These are phyloP conservation scores for Agriopis aurantiaria DNA, from an alignment of 2,888 invertebrate species.

Conservation along the genomic window DNA sequence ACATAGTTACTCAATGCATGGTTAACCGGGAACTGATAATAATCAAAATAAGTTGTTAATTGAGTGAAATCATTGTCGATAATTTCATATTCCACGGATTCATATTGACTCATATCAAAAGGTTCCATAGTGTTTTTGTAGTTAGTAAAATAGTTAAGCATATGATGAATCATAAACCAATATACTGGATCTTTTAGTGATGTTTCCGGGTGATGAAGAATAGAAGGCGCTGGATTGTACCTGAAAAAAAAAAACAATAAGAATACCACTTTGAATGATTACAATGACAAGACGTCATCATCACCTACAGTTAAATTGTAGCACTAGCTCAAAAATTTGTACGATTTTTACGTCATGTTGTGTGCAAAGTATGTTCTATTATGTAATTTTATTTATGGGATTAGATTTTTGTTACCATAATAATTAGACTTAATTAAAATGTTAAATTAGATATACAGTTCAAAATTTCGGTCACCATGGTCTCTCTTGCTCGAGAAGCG, in stretches of 20 bases:
- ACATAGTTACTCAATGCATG: constrained; percentile 55
- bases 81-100: constrained; percentile 64
- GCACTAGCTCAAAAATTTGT: no score
- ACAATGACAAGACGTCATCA: neutral
- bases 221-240: constrained; percentile 75
- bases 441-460: no score
- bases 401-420: no score
- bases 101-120: constrained; percentile 63
- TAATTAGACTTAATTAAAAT: no score
- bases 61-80: constrained; percentile 58
- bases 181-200: constrained; percentile 73
- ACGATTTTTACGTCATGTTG: no score
- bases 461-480: no score
- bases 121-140: constrained; percentile 65
- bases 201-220: constrained; percentile 76
- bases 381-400: no score
- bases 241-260: constrained; percentile 53
- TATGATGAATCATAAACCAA: constrained; percentile 69
- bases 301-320: neutral
- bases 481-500: no score
- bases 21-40: constrained; percentile 67
- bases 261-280: neutral
- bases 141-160: constrained; percentile 68
- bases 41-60: constrained; percentile 69
- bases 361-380: no score